These are phyloP conservation scores for Mus spicilegus DNA, from an alignment of 2,113 vertebrate species.

Conservation along the genomic window DNA sequence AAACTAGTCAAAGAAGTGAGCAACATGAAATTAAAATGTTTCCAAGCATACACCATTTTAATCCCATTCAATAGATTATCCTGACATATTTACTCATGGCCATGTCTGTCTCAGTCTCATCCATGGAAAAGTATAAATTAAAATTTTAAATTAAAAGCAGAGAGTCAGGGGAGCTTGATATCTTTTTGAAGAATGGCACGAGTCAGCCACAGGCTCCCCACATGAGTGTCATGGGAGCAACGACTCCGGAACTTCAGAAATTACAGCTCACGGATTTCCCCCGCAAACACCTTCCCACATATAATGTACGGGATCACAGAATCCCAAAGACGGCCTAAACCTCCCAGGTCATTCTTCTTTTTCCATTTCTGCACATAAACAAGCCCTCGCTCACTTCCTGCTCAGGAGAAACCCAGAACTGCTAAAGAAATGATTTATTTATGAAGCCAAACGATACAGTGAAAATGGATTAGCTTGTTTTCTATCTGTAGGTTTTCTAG, in stretches of 20 bases:
- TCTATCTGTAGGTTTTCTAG: background rate
- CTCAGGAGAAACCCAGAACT: background rate
- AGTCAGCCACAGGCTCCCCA: constrained; percentile 64
- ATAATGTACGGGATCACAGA: constrained; percentile 4
- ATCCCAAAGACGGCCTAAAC: background rate
- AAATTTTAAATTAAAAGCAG: constrained; percentile 80
- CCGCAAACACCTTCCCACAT: constrained; percentile 45
- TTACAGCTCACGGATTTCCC: constrained; percentile 63
- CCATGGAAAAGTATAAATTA: constrained; percentile 76
- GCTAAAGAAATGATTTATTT: constrained; percentile 49
- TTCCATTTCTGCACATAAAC: background rate
- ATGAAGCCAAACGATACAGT: constrained; percentile 24
- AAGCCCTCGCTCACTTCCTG: background rate
- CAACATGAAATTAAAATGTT: constrained; percentile 78
- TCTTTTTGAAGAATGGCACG: constrained; percentile 80
- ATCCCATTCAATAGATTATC: constrained; percentile 78
- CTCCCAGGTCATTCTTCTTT: constrained; percentile 58
- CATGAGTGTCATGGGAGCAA: constrained; percentile 62
- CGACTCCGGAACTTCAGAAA: constrained; percentile 54
- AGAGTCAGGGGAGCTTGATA: constrained; percentile 72
- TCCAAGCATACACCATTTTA: constrained; percentile 68
- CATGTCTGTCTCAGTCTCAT: constrained; percentile 53
- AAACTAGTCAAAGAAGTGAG: constrained; percentile 67
- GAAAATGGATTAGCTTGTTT: constrained; percentile 38
- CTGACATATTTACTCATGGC: constrained; percentile 71